These are phyloP conservation scores for Oithona nana DNA, from an alignment of 2,888 invertebrate species.

Conservation along the genomic window DNA sequence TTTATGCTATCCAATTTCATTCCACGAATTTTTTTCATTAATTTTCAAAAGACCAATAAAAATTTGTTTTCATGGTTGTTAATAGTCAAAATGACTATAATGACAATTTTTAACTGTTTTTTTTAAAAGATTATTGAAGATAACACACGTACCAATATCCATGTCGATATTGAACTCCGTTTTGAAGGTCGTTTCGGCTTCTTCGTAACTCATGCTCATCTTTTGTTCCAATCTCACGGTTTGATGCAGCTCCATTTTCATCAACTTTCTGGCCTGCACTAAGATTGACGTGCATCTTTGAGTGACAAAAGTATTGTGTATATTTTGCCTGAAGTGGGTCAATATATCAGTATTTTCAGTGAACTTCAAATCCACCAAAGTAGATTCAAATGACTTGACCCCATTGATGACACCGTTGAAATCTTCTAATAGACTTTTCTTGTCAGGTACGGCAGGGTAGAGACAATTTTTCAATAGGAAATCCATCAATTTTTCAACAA, in stretches of 20 bases:
- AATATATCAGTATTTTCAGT: background rate
- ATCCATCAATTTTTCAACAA: background rate
- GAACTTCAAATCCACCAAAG: background rate
- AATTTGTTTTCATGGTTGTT: no score
- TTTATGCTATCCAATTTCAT: no score
- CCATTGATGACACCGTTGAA: background rate
- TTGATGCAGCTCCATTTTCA: conserved; percentile 44
- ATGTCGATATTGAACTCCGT: background rate
- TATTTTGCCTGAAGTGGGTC: conserved; percentile 42
- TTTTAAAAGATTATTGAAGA: no score
- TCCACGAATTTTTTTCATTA: no score
- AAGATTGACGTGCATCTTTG: conserved; percentile 27
- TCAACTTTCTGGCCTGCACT: background rate
- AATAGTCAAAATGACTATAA: no score
- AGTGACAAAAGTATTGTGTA: conserved; percentile 53
- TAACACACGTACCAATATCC: no score
- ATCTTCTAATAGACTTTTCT: background rate
- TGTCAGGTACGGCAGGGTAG: background rate
- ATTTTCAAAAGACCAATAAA: no score
- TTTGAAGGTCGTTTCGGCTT: background rate
- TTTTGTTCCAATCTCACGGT: conserved; percentile 35
- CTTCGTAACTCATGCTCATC: background rate
- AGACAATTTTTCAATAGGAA: background rate
- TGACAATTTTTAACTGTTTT: no score
- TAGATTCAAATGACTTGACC: background rate